Conservation (phyloP, 2,888 invertebrate genomes). For the Noctua pronuba region DNA sequence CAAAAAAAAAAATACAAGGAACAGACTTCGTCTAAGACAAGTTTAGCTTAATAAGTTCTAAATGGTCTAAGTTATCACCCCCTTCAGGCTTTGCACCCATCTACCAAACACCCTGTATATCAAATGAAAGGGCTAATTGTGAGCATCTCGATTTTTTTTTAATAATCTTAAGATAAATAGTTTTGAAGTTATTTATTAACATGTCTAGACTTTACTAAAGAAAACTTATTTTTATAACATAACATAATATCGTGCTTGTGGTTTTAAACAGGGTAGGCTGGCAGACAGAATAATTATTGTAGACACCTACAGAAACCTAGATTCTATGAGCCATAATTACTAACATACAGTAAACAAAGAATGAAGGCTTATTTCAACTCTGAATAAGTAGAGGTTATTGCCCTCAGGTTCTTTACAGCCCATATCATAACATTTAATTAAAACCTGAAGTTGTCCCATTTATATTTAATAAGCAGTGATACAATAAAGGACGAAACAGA, state of each 20-base stretch:
- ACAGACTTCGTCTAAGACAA: too few species aligned
- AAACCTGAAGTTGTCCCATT: constrained; percentile 6
- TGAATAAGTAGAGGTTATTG: background rate
- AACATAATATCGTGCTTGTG: background rate
- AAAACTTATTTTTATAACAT: background rate
- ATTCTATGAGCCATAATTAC: background rate
- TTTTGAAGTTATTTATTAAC: too few species aligned
- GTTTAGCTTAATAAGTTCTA: too few species aligned
- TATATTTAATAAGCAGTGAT: constrained; percentile 20
- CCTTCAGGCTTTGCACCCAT: too few species aligned
- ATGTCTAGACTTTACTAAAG: background rate
- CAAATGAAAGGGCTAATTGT: too few species aligned
- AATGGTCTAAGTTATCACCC: too few species aligned
- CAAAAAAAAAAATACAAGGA: too few species aligned
- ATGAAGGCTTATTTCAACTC: background rate
- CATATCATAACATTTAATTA: constrained; percentile 3
- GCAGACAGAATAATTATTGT: background rate
- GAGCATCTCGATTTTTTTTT: too few species aligned
- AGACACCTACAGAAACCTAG: background rate
- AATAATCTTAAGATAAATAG: too few species aligned
- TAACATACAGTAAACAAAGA: background rate
- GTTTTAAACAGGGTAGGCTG: background rate
- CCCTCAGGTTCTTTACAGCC: background rate
- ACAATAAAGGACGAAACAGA: constrained; percentile 2
- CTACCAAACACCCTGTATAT: too few species aligned